phyloP scores from a whole-genome alignment of 2,888 invertebrate species.

The Zeuzera pyrina region DNA sequence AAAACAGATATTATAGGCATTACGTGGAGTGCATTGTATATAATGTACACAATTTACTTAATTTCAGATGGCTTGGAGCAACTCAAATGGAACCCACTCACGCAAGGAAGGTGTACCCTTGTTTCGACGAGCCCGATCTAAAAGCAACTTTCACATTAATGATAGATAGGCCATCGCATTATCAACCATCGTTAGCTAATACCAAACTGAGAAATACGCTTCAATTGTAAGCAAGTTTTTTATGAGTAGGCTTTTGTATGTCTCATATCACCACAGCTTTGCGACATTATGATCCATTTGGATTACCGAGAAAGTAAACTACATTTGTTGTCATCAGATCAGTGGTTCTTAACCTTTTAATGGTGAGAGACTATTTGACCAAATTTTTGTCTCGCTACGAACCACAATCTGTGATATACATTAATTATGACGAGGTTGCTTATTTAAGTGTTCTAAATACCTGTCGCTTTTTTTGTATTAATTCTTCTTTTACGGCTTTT shows the following conservation, averaged over 20 bases:
- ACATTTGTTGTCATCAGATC: too few relatives aligned
- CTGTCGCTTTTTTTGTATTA: too few relatives aligned
- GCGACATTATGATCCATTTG: not conserved
- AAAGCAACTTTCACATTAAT: slow-evolving; percentile 63
- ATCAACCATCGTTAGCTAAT: slow-evolving; percentile 42
- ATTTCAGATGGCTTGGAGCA: slow-evolving; percentile 74
- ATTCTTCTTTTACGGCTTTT: not conserved
- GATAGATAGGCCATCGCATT: slow-evolving; percentile 46
- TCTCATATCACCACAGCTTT: too few relatives aligned
- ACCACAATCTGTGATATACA: too few relatives aligned
- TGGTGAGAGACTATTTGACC: too few relatives aligned
- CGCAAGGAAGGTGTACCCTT: slow-evolving; percentile 83
- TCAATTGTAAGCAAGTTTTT: slow-evolving; percentile 34
- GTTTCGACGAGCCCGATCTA: slow-evolving; percentile 77
- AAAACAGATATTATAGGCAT: too few relatives aligned
- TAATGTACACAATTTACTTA: slow-evolving; percentile 2
- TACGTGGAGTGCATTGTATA: too few relatives aligned
- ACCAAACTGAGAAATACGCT: slow-evolving; percentile 32
- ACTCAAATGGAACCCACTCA: slow-evolving; percentile 81
- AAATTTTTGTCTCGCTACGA: too few relatives aligned
- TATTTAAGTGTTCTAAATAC: too few relatives aligned
- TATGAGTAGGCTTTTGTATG: not conserved
- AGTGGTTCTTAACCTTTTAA: too few relatives aligned
- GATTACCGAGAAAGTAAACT: too few relatives aligned
- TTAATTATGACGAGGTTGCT: too few relatives aligned